phyloP scores from a whole-genome alignment of 2,888 invertebrate species.

The Metopia argyrocephala region DNA sequence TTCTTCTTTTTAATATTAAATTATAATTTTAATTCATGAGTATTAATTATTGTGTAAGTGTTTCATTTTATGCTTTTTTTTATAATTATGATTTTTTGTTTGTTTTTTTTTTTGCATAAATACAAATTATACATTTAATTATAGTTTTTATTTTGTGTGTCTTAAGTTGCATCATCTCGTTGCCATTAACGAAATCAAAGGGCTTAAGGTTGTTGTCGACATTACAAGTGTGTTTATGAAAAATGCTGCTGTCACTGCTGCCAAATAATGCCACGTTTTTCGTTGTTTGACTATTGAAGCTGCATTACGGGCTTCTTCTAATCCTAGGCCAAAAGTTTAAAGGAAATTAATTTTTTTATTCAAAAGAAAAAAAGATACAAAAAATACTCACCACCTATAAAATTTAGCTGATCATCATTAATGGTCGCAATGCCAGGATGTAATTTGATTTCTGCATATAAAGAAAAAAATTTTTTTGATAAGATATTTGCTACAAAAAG shows the following conservation, averaged over 20 bases:
- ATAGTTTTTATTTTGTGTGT: slow-evolving; percentile 17
- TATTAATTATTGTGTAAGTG: slow-evolving; percentile 58
- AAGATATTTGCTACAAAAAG: too few relatives aligned
- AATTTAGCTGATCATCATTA: slow-evolving; percentile 78
- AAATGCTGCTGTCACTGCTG: slow-evolving; percentile 27
- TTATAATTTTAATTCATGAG: slow-evolving; percentile 60
- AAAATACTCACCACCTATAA: slow-evolving; percentile 71
- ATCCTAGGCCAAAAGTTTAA: slow-evolving; percentile 33
- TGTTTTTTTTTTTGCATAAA: slow-evolving; percentile 32
- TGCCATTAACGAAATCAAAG: slow-evolving; percentile 24
- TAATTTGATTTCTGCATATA: slow-evolving; percentile 77
- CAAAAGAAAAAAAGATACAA: background rate
- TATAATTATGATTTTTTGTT: slow-evolving; percentile 10
- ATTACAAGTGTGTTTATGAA: slow-evolving; percentile 21
- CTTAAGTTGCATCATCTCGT: slow-evolving; percentile 60
- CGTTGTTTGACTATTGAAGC: slow-evolving; percentile 45
- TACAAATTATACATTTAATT: slow-evolving; percentile 59
- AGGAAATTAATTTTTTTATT: background rate
- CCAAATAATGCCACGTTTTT: slow-evolving; percentile 42
- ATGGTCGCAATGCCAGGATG: slow-evolving; percentile 76
- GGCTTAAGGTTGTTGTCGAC: slow-evolving; percentile 42
- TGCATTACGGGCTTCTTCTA: slow-evolving; percentile 57
- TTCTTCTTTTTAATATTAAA: slow-evolving; percentile 37
- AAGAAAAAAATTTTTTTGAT: background rate
- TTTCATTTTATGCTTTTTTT: slow-evolving; percentile 19